phyloP scores from a whole-genome alignment of 1,140 invertebrate genomes.

The Zaprionus inermis region DNA sequence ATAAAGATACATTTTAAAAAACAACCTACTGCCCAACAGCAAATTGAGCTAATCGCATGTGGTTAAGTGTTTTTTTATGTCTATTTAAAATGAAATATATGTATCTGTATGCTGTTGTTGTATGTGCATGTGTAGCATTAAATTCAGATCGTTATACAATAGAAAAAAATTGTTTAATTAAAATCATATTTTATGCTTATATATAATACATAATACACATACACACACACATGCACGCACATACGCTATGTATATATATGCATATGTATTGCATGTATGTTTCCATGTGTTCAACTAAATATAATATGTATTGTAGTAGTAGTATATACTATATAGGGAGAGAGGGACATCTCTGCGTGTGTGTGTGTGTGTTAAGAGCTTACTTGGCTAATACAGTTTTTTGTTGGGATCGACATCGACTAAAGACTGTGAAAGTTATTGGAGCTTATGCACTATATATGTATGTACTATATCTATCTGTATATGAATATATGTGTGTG shows the following conservation, averaged over 20 bases:
- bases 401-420: constrained; percentile 24
- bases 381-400: constrained; percentile 45
- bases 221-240: not conserved
- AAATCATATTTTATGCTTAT: constrained; percentile 16
- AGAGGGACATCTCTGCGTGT: not conserved
- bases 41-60: not conserved
- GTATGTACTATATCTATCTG: not conserved
- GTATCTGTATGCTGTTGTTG: constrained; percentile 1
- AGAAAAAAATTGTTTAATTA: constrained; percentile 29
- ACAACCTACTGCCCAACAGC: not conserved
- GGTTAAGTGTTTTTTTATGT: not conserved
- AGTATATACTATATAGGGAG: constrained; percentile 4
- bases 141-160: constrained; percentile 17
- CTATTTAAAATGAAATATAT: constrained; percentile 3
- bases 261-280: not conserved
- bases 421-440: constrained; percentile 26
- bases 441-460: not conserved
- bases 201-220: not conserved
- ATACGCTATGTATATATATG: not conserved
- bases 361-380: constrained; percentile 1
- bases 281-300: constrained; percentile 2
- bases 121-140: constrained; percentile 15
- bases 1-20: constrained; percentile 6
- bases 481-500: not conserved
- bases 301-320: constrained; percentile 5